A percentile compares a stretch with the other conserved stretches of the same genome.
Evolutionary conservation across 2,888 invertebrate species (phyloP).

Genomic region (Neoitamus cyanurus): DNA sequence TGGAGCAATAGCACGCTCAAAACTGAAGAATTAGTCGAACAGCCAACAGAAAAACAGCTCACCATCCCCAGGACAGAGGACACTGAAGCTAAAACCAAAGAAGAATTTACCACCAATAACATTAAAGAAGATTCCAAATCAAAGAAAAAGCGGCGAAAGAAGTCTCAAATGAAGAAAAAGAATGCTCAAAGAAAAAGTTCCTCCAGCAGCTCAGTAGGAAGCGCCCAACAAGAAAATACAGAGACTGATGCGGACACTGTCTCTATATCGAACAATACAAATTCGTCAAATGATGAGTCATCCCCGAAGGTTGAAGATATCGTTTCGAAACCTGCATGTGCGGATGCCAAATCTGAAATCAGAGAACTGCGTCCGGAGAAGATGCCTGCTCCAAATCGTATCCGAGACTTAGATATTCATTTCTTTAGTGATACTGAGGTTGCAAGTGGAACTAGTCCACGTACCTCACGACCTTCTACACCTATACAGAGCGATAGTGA

Average conservation of each 20-base stretch:
- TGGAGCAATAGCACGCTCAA: slow-evolving; percentile 57
- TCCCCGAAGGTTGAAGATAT: slow-evolving; percentile 60
- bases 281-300: slow-evolving; percentile 61
- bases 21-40: slow-evolving; percentile 53
- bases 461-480: slow-evolving; percentile 78
- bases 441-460: slow-evolving; percentile 69
- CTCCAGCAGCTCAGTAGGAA: slow-evolving; percentile 64
- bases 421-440: slow-evolving; percentile 95
- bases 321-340: slow-evolving; percentile 15
- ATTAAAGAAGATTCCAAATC: slow-evolving; percentile 67
- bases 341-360: not conserved
- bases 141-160: slow-evolving; percentile 84
- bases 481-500: slow-evolving; percentile 96
- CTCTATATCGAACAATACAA: slow-evolving; percentile 59
- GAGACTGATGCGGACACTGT: slow-evolving; percentile 58
- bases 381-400: slow-evolving; percentile 63
- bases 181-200: slow-evolving; percentile 78
- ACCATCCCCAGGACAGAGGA: not conserved
- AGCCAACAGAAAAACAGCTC: not conserved
- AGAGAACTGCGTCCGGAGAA: slow-evolving; percentile 49
- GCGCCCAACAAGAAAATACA: slow-evolving; percentile 54
- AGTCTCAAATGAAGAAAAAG: slow-evolving; percentile 83
- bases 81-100: slow-evolving; percentile 1
- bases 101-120: slow-evolving; percentile 61
- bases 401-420: slow-evolving; percentile 77